Conservation (phyloP, 2,797 vertebrate genomes). For the Avahi laniger region DNA sequence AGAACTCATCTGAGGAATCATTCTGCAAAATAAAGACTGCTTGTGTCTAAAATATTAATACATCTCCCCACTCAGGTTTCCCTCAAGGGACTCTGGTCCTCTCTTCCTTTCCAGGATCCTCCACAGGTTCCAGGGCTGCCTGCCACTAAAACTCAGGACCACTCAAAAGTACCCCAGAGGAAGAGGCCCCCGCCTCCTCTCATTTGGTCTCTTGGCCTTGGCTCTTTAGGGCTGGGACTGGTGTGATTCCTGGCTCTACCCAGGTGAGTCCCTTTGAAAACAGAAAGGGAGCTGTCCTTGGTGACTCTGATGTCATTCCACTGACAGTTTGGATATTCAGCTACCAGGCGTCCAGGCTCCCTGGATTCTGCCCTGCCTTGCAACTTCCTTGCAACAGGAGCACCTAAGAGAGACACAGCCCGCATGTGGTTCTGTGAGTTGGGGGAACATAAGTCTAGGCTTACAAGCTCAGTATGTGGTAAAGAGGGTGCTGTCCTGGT, state of each 20-base stretch:
- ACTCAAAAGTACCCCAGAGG: neutral
- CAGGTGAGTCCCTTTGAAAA: neutral
- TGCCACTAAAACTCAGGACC: neutral
- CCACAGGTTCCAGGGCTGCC: neutral
- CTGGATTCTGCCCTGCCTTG: neutral
- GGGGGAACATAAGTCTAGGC: neutral
- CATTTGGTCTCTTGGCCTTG: neutral
- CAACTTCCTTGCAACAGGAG: neutral
- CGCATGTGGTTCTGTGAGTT: neutral
- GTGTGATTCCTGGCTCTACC: neutral
- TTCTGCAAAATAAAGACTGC: neutral
- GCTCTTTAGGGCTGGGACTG: neutral
- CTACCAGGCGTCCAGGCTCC: neutral
- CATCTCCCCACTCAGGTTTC: neutral
- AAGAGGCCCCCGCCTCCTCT: neutral
- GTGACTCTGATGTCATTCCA: neutral
- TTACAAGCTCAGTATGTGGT: neutral
- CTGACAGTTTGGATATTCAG: neutral
- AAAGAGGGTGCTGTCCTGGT: neutral
- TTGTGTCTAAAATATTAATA: conserved; percentile 29
- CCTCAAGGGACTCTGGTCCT: neutral
- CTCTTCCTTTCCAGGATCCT: neutral
- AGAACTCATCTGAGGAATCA: neutral
- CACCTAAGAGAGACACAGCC: neutral
- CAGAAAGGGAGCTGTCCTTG: neutral